Evolutionary conservation across 1,140 invertebrate genomes (phyloP), one percentile per base, ranked within the genome.

Genomic region (Drosophila auraria): DNA sequence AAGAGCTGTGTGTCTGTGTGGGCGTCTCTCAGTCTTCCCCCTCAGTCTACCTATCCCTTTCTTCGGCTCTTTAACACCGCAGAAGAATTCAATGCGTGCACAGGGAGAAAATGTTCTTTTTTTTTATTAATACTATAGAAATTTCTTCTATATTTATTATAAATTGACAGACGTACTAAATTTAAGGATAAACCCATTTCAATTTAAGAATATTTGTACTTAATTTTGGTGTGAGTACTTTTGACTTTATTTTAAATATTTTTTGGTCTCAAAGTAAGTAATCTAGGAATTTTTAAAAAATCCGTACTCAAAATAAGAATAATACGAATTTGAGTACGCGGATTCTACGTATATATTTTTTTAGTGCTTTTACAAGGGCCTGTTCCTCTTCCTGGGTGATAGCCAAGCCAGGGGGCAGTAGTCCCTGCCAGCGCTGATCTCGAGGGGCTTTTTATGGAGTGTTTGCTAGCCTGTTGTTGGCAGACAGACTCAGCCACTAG

Each of bases 381-480:
- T 76, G 23, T 57, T 69, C 40, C 56, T 47, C 66, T 33, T 53
- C 20, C 59, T 62, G 42, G 40, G 63, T 54, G 68, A 56, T 56
- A 69, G 36, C 38, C n/a, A 54, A 56, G 53, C 53, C 53, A 23
- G 53, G 53, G 30, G 51, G 51, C 51, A 56, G 53, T 56, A 56
- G 33, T 56, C 71, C 54, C 83, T 62, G 68, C 36, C 42, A 53
- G 47, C 15, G 38, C 11, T 56, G 68, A 71, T 71, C 68, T 71
- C 42, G 45, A 38, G 53, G 33, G 71, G 49, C 57, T 73, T 78
- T 58, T 66, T 62, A 15, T 72, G 17, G 15, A 87, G 83, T 87
- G 84, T 87, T 87, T 87, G 80, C 84, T 83, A 54, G 80, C 83
- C 69, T 89, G 83, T 87, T 87, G 83, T 83, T 89, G 79, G 84